Conservation (phyloP, 2,113 vertebrate genomes). For the Meriones unguiculatus region DNA sequence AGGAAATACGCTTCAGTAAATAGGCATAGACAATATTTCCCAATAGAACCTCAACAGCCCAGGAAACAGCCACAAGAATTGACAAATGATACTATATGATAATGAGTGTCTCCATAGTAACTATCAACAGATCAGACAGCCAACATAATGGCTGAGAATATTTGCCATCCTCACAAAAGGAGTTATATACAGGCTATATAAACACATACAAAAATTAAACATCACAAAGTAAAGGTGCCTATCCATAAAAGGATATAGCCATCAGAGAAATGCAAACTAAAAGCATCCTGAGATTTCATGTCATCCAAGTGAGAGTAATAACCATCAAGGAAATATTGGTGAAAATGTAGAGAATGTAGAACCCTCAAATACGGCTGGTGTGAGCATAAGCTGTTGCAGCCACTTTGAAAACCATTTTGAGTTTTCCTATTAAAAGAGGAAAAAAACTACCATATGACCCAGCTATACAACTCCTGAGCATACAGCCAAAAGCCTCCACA, state of each 20-base stretch:
- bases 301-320: background rate
- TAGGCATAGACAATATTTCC: background rate
- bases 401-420: background rate
- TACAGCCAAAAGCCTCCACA: background rate
- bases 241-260: background rate
- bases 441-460: background rate
- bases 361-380: background rate
- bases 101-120: background rate
- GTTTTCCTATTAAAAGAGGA: background rate
- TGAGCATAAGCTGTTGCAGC: background rate
- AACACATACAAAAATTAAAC: background rate
- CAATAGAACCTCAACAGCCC: too few relatives aligned
- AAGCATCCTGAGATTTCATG: background rate
- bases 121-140: background rate
- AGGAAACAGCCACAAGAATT: background rate
- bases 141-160: background rate
- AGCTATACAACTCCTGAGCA: background rate
- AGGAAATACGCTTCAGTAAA: background rate
- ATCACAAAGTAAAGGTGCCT: background rate
- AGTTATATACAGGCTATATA: background rate
- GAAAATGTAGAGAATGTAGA: background rate
- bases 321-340: background rate
- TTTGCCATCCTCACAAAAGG: background rate
- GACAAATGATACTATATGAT: background rate
- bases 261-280: background rate